phyloP scores from a whole-genome alignment of 2,888 invertebrate species.

The Cheilosia scutellata region DNA sequence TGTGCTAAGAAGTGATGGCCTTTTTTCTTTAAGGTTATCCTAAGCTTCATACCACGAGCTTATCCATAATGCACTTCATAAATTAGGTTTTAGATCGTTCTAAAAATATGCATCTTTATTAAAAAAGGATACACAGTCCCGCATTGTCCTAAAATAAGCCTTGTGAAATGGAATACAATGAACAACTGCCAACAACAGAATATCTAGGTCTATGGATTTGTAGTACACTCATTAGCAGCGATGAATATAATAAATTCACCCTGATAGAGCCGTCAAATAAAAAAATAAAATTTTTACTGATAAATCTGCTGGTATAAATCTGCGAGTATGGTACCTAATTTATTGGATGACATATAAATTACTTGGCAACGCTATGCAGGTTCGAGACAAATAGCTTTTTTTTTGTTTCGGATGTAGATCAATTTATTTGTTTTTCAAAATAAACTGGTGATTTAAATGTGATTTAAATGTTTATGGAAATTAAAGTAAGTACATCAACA shows the following conservation, averaged over 20 bases:
- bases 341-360: slow-evolving; percentile 33
- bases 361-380: slow-evolving; percentile 6
- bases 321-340: slow-evolving; percentile 4
- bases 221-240: background rate
- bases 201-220: background rate
- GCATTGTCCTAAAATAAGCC: background rate
- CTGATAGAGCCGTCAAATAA: background rate
- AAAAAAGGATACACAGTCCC: background rate
- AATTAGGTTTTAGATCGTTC: background rate
- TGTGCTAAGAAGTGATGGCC: background rate
- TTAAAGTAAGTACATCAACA: too few species aligned
- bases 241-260: slow-evolving; percentile 16
- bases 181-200: background rate
- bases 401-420: too few species aligned
- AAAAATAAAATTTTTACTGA: background rate
- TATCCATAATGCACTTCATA: slow-evolving; percentile 5
- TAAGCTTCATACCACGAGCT: too few species aligned
- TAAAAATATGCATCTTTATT: background rate
- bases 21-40: background rate
- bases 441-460: too few species aligned
- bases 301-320: slow-evolving; percentile 1
- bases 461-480: too few species aligned
- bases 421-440: too few species aligned
- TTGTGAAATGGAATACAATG: background rate
- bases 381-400: background rate